Conservation (phyloP, 2,113 vertebrate genomes). For the Caracal caracal region DNA sequence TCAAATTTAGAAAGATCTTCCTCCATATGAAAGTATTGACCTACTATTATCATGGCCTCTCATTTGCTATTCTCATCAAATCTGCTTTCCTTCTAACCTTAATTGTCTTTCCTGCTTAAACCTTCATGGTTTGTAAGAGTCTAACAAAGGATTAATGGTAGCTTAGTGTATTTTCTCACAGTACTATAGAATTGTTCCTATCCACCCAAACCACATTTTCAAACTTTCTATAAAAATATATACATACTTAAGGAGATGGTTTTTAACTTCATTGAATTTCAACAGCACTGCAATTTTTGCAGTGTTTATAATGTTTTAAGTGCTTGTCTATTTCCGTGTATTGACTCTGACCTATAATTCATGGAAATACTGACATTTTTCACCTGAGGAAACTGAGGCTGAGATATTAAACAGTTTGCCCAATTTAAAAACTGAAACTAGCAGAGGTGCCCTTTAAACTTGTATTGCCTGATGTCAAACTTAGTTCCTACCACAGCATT, state of each 20-base stretch:
- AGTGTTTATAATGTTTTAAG: neutral
- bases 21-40: neutral
- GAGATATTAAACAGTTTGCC: neutral
- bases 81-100: conserved; percentile 60
- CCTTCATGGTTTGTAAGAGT: conserved; percentile 34
- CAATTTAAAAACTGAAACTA: neutral
- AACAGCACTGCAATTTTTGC: neutral
- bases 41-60: conserved; percentile 46
- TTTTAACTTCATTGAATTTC: neutral
- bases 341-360: neutral
- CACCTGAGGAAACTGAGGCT: neutral
- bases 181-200: neutral
- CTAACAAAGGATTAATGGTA: conserved; percentile 72
- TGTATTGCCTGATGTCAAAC: neutral
- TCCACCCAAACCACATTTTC: neutral
- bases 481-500: neutral
- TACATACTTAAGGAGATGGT: neutral
- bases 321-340: neutral
- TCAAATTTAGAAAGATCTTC: conserved; percentile 58
- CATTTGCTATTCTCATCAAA: conserved; percentile 66
- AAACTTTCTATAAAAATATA: neutral
- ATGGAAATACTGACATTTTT: neutral
- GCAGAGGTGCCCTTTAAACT: neutral
- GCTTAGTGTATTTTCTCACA: conserved; percentile 57
- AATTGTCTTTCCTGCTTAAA: conserved; percentile 66